Evolutionary conservation across 2,888 invertebrate genomes (phyloP), one percentile per base, ranked within the genome.

Genomic region (Tetheella fluctuosa): DNA sequence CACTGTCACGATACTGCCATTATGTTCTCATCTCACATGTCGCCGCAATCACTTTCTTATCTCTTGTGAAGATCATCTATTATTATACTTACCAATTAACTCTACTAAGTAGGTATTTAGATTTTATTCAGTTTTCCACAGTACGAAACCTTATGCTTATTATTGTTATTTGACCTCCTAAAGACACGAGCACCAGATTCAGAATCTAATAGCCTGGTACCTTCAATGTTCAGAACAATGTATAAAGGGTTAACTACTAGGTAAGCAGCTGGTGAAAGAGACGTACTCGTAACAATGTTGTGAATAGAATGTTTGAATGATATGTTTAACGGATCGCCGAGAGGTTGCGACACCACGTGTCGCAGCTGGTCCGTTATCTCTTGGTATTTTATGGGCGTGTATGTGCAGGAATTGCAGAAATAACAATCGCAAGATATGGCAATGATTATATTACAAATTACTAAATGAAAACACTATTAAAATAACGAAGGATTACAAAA

Each of bases 1-100:
- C 48, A 48, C 10, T 20, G 48, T 48, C 48, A 48, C 48, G 48
- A 48, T 48, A 20, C 17, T 48, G 20, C 2, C 48, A 48, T 48
- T 48, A 48, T n/a, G 48, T 48, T 48, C 20, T 20, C 48, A 48
- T 48, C 17, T 48, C 48, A n/a, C 39, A 20, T 48, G 48, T 48
- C 48, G 8, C 48, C 20, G 17, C 48, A 48, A 48, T 20, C 48
- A 48, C 48, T 48, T 48, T 48, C 48, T 7, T 48, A 34, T 34
- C 34, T 48, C 20, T 42, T 42, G 3, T 8, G 1, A 20, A 48
- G 17, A 48, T 48, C 17, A n/a, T 20, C 42, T 17, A 10, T 48
- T 17, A 3, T 4, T n/a, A 39, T 2, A n/a, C 39, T 13, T 2
- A 39, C 39, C 15, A 39, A 39, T 39, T 39, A 4, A 39, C 15